Evolutionary conservation across 1,140 invertebrate species (phyloP).

Genomic region (Trichonephila clavipes): DNA sequence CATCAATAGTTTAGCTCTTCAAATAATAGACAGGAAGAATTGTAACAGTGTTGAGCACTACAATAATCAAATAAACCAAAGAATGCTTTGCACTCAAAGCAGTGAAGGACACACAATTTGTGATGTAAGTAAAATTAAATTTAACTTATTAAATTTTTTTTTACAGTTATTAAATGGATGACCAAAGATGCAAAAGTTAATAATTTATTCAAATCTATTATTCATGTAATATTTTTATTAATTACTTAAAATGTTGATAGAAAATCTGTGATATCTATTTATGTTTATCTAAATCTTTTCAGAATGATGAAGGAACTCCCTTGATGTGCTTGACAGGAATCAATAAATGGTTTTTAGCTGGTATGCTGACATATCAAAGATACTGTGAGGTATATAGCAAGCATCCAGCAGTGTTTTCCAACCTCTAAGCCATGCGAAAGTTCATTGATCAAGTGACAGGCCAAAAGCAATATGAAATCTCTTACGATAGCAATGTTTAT

Average conservation of each 20-base stretch:
- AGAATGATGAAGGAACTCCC: constrained; percentile 86
- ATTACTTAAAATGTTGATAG: no score
- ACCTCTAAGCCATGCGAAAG: constrained; percentile 75
- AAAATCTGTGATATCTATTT: no score
- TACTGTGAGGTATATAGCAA: constrained; percentile 73
- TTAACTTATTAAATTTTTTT: background rate
- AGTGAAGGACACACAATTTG: constrained; percentile 83
- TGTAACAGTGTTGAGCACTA: constrained; percentile 77
- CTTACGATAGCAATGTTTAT: constrained; percentile 68
- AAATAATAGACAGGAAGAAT: constrained; percentile 62
- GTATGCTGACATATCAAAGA: constrained; percentile 74
- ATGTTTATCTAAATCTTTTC: constrained; percentile 78
- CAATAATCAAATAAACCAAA: constrained; percentile 70
- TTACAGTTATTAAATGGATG: background rate
- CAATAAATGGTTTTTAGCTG: constrained; percentile 77
- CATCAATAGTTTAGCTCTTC: constrained; percentile 63
- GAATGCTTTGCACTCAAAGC: constrained; percentile 84
- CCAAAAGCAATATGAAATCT: constrained; percentile 72
- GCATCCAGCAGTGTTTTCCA: constrained; percentile 77
- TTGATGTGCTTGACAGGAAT: constrained; percentile 84
- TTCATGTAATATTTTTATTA: no score
- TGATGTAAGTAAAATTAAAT: constrained; percentile 82
- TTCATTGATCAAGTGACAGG: constrained; percentile 72
- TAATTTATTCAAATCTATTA: no score
- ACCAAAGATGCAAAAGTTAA: background rate